Evolutionary conservation across 2,113 vertebrate genomes (phyloP), one percentile per base, ranked within the genome.

Genomic region (Heterotis niloticus): DNA sequence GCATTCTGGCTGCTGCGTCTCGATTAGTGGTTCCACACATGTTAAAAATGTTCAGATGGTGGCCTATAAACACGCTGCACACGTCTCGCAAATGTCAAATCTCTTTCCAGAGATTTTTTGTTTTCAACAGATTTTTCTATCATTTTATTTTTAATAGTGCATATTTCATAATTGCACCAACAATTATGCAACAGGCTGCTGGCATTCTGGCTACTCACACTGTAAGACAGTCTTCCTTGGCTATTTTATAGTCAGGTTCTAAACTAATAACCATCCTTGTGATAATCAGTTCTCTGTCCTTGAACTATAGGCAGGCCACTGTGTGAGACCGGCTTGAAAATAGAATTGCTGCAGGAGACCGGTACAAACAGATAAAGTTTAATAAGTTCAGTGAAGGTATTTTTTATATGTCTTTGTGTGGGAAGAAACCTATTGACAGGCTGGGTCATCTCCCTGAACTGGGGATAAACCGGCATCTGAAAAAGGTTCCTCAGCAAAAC

Each of bases 401-500:
- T 74, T 44, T 54, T 74, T 59, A 54, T 18, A 24, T 10, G 23
- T 64, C 74, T 64, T 64, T 64, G 59, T 75, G 74, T 51, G 74
- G 59, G 74, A 62, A 64, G 59, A 23, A 24, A 75, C 20, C 28
- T 51, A 17, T 64, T 34, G 18, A 44, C 20, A 5, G 10, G 59
- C 10, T 34, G 56, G 26, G 10, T 29, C 24, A 13, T 62, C 28
- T 5, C 73, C 62, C 56, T 34, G 57, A 24, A 23, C 73, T 26
- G 17, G 28, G 73, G 57, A 64, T 62, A 57, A 62, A 57, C 28
- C 34, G 26, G 23, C 56, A 23, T 18, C 57, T 57, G 28, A 29
- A 18, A 75, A 44, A 75, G 23, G 34, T 64, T 75, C 74, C 74
- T 64, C 29, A 69, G 51, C 24, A n/a, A 75, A 75, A 75, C 24